These are phyloP conservation scores for Coptotermes formosanus DNA, from an alignment of 1,140 invertebrate species.

Conservation along the genomic window DNA sequence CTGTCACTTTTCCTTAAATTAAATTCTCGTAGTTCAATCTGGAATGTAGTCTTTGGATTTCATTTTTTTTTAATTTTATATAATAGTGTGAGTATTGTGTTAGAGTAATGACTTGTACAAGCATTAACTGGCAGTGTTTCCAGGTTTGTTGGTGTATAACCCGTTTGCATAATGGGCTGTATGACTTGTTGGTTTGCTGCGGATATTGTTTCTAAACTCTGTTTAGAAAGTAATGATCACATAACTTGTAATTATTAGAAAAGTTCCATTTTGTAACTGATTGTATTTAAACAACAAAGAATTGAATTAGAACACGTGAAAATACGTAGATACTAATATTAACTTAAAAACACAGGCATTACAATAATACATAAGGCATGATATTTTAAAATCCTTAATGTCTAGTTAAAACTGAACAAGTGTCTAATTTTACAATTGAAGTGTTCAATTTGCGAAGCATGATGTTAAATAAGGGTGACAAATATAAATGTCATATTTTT, in stretches of 20 bases:
- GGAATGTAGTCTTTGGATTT: slow-evolving; percentile 8
- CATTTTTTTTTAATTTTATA: background rate
- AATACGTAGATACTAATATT: background rate
- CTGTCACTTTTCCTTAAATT: background rate
- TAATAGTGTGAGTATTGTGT: slow-evolving; percentile 10
- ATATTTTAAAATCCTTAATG: background rate
- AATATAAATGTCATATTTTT: background rate
- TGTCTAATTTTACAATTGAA: background rate
- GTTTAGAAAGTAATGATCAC: background rate
- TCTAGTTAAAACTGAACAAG: background rate
- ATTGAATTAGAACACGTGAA: background rate
- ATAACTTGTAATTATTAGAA: slow-evolving; percentile 13
- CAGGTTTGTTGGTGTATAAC: slow-evolving; percentile 16
- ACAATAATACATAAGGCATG: background rate
- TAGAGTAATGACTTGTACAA: slow-evolving; percentile 1
- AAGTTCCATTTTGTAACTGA: background rate
- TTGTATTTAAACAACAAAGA: background rate
- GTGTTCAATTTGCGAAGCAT: background rate
- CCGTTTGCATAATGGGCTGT: background rate
- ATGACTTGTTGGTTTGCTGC: slow-evolving; percentile 6
- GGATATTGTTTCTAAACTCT: background rate
- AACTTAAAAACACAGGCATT: background rate
- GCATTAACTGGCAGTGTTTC: slow-evolving; percentile 10
- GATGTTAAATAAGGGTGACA: too few species aligned
- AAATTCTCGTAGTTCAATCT: slow-evolving; percentile 12